A percentile compares a stretch with the other conserved stretches of the same genome.
phyloP scores from a whole-genome alignment of 2,113 vertebrate genomes.

The Lepus timidus region DNA sequence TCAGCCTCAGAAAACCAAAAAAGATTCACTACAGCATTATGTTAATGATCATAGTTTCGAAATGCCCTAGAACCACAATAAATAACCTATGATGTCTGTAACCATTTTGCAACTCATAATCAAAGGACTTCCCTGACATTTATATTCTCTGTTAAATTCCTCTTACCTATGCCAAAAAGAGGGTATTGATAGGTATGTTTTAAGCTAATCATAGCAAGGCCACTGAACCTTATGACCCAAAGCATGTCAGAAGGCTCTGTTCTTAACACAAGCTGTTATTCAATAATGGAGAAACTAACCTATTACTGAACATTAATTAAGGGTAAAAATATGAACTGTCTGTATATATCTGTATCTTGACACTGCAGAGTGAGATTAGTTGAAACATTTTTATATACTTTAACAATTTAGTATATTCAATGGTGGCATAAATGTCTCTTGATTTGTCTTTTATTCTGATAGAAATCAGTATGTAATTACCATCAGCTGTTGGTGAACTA shows the following conservation, averaged over 20 bases:
- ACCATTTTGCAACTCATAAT: conserved; percentile 55
- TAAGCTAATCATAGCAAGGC: conserved; percentile 41
- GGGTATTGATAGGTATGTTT: background rate
- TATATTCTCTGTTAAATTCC: conserved; percentile 66
- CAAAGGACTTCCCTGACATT: conserved; percentile 48
- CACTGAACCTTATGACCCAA: conserved; percentile 53
- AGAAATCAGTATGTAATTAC: background rate
- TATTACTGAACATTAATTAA: conserved; percentile 66
- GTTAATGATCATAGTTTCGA: conserved; percentile 69
- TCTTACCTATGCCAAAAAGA: background rate
- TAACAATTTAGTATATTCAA: conserved; percentile 54
- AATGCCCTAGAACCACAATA: conserved; percentile 41
- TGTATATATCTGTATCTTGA: conserved; percentile 25
- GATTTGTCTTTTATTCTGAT: conserved; percentile 25
- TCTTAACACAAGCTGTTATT: conserved; percentile 8
- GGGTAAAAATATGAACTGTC: conserved; percentile 62
- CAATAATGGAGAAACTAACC: conserved; percentile 29
- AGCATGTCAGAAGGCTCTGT: background rate
- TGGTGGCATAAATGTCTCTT: background rate
- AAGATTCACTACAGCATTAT: conserved; percentile 70
- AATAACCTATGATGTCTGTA: conserved; percentile 53
- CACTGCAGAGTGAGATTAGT: background rate
- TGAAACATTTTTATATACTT: conserved; percentile 63
- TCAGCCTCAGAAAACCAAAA: conserved; percentile 23
- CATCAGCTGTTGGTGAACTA: background rate